Base-by-base conservation (phyloP, 2,888 invertebrate genomes). In the Aphrophora alni region DNA sequence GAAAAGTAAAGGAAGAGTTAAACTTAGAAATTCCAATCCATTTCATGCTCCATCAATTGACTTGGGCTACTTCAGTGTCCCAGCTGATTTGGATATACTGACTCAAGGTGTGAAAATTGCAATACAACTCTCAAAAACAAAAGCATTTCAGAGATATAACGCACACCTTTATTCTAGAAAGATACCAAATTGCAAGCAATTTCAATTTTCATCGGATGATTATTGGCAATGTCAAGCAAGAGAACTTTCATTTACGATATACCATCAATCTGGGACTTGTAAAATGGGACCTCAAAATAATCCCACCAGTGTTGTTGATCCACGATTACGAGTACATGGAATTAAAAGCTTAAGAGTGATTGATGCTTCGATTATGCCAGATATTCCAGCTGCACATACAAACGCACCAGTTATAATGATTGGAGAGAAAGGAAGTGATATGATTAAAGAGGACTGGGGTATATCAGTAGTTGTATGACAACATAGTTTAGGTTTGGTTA, bases 351-450 rank as follows among this genome's bases (percentile, higher is more conserved):
- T 94, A 28, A 88, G 94, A 81, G 93, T 94, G 0, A 92, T 91
- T 4, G 94, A 94, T 85, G 92, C 92, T 28, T 93, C 93, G 82
- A 89, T 94, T 25, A 93, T 94, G 87, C 94, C 94, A 0, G 88
- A 90, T 76, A 90, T 93, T 8, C 90, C 92, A 70, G 92, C 92
- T 10, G 91, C 92, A 0, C 93, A 94, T 87, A 93, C 93, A 0
- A 91, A 92, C 78, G 93, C 92, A 0, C 92, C 92, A 3, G 91
- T 92, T 0, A 91, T 93, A 68, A 93, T 94, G 93, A 91, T 94
- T 38, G 94, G 92, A 0, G 94, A 95, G 87, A 94, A 93, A 85
- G 93, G 84, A 0, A 81, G 85, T 12, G 86, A 86, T 77, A 78
- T 86, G 82, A 86, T 86, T 44, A 86, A 86, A 80, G 82, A 85